Base-by-base conservation (phyloP, 2,797 vertebrate genomes). In the Notolabrus celidotus region DNA sequence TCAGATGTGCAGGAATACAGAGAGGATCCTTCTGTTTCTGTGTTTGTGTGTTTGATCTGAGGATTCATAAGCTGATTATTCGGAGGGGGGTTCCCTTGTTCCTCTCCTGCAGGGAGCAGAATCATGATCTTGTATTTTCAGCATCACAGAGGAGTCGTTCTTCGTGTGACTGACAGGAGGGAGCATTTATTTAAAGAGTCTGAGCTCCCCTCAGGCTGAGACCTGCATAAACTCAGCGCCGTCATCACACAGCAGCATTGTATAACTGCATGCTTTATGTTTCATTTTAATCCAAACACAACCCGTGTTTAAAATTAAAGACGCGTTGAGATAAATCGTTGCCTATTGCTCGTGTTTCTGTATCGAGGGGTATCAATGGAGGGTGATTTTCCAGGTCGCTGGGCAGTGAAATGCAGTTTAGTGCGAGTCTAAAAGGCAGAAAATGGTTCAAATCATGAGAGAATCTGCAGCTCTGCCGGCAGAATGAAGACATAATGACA, bases 101-200 rank as follows among this genome's bases (percentile, higher is more conserved):
- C 34, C 12, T 36, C 34, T 36, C 34, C 34, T 36, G 38, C 8
- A 20, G 49, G 20, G 6, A 22, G 7, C 14, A 22, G 54, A 74
- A 17, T 29, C 38, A 19, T 3, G 15, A 38, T 20, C 62, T 51
- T 59, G 14, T 10, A 10, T 70, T 52, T 39, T 39, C 65, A 58
- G 63, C 20, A 6, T 56, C 29, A 52, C 29, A 33, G 50, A 57
- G 45, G 1, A 38, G 41, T 59, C 53, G 15, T 29, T 58, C 36
- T 58, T 19, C 2, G 16, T 41, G 0, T 76, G 71, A 88, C n/a
- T 80, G 83, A 84, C 67, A 77, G 69, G n/a, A 60, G 27, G 43
- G 49, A 68, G 67, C 47, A 75, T 84, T 82, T 63, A 55, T 78
- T 83, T 80, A 83, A 82, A 71, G 66, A 80, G 58, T 51, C 23